phyloP scores from a whole-genome alignment of 2,113 vertebrate species.

The Halichoeres trimaculatus region DNA sequence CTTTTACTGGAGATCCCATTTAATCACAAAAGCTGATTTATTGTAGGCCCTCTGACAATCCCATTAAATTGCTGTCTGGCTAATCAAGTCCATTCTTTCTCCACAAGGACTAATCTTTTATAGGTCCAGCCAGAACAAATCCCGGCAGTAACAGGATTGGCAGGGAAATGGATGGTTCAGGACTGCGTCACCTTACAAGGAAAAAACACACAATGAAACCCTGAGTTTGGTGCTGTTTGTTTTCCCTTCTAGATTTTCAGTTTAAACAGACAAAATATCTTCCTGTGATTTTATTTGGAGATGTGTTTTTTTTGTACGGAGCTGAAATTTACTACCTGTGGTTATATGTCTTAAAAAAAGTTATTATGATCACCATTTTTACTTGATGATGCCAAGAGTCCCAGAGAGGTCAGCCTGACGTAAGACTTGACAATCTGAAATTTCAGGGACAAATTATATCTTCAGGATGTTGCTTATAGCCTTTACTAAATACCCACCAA shows the following conservation, averaged over 20 bases:
- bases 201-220: constrained; percentile 8
- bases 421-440: not conserved
- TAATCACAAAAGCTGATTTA: constrained; percentile 90
- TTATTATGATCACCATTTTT: no score
- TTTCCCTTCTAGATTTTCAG: not conserved
- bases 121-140: constrained; percentile 80
- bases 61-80: constrained; percentile 88
- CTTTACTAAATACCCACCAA: not conserved
- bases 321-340: no score
- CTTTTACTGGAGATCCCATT: constrained; percentile 87
- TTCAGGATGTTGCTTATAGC: not conserved
- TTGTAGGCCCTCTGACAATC: constrained; percentile 84
- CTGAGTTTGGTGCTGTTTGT: constrained; percentile 26
- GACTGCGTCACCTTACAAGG: constrained; percentile 49
- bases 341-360: no score
- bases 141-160: constrained; percentile 83
- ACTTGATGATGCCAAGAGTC: no score
- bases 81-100: constrained; percentile 87
- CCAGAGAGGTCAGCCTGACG: no score
- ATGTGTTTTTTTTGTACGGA: no score
- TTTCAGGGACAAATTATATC: not conserved
- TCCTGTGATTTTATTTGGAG: no score
- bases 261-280: no score
- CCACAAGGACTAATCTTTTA: constrained; percentile 85
- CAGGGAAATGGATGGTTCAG: constrained; percentile 62